A percentile compares a stretch with the other conserved stretches of the same genome.
These are phyloP conservation scores for Radopholus similis DNA, from an alignment of 1,140 invertebrate species.

Conservation along the genomic window DNA sequence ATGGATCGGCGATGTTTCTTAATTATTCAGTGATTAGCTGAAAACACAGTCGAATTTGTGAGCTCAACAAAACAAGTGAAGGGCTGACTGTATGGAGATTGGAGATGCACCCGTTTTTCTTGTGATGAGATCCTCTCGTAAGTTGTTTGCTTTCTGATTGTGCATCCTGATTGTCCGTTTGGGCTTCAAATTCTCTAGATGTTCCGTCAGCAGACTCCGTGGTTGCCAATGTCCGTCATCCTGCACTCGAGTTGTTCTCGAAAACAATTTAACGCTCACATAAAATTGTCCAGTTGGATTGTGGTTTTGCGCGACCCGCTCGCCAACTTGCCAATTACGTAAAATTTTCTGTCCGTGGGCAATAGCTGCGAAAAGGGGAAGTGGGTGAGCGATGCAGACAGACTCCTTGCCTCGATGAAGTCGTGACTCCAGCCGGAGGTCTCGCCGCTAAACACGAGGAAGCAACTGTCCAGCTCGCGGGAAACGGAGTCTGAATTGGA, in stretches of 20 bases:
- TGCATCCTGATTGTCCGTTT: too few relatives aligned
- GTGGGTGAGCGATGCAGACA: neutral
- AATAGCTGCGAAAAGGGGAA: slow-evolving; percentile 44
- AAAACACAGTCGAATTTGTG: too few relatives aligned
- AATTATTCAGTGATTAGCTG: too few relatives aligned
- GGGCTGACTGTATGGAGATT: too few relatives aligned
- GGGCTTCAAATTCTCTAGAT: too few relatives aligned
- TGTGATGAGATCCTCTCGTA: too few relatives aligned
- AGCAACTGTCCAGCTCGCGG: slow-evolving; percentile 34
- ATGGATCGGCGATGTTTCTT: too few relatives aligned
- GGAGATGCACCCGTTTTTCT: too few relatives aligned
- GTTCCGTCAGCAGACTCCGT: slow-evolving; percentile 37
- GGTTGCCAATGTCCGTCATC: slow-evolving; percentile 43
- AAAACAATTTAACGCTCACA: neutral
- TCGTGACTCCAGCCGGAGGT: slow-evolving; percentile 6
- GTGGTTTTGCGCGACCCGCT: slow-evolving; percentile 37
- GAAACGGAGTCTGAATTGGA: slow-evolving; percentile 46
- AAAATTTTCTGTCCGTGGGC: slow-evolving; percentile 53
- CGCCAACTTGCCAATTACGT: slow-evolving; percentile 44
- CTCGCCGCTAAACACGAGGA: neutral
- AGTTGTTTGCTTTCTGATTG: too few relatives aligned
- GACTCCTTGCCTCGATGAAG: slow-evolving; percentile 24
- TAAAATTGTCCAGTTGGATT: slow-evolving; percentile 35
- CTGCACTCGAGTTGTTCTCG: neutral
- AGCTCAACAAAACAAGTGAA: too few relatives aligned